Evolutionary conservation across 2,888 invertebrate species (phyloP).

Genomic region (Drosophila picticornis): DNA sequence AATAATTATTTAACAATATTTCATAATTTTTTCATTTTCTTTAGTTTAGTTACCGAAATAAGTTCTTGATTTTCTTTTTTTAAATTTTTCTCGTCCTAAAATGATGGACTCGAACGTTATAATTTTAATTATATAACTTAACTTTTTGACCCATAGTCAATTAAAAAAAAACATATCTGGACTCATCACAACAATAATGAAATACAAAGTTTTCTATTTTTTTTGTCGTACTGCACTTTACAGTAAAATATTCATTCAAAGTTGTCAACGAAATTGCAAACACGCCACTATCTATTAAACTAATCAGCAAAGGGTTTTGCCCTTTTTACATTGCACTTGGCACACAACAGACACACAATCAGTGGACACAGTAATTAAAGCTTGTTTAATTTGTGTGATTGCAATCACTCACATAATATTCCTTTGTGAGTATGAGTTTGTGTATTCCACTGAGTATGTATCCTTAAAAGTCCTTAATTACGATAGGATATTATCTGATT

Average conservation of each 20-base stretch:
- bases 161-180: neutral
- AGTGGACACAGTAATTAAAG: neutral
- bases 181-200: neutral
- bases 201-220: neutral
- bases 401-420: conserved; percentile 31
- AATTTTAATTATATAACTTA: neutral
- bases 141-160: neutral
- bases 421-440: conserved; percentile 14
- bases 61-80: no score
- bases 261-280: conserved; percentile 2
- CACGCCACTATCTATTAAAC: conserved; percentile 19
- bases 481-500: conserved; percentile 20
- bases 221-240: neutral
- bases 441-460: conserved; percentile 6
- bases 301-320: neutral
- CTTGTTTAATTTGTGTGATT: neutral
- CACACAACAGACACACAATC: neutral
- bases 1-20: neutral
- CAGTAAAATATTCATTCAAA: neutral
- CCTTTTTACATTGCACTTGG: conserved; percentile 10
- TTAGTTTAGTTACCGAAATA: no score
- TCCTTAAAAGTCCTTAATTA: conserved; percentile 7
- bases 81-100: no score
- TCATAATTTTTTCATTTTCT: no score
- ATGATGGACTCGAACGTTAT: neutral